Evolutionary conservation across 2,113 vertebrate species (phyloP), one percentile per base, ranked within the genome.

Genomic region (Salvelinus alpinus): DNA sequence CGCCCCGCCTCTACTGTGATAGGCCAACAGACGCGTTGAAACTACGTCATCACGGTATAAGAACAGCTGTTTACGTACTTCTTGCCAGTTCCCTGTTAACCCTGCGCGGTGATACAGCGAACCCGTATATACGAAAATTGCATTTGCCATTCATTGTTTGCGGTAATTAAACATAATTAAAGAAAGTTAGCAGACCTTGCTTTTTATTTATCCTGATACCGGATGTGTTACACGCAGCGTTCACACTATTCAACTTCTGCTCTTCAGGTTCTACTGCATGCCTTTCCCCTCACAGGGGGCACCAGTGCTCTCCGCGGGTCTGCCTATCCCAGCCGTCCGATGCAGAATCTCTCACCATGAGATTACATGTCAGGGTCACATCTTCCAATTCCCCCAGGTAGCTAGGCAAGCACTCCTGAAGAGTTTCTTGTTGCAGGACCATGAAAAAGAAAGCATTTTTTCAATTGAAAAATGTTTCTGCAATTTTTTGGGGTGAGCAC

Each of bases 331-430:
- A 57, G 3, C n/a, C 69, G 18, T 1, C 14, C 14, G 69, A 31
- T 31, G 18, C 22, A 71, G 24, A 71, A 80, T 22, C 18, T 1
- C 16, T n/a, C 71, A 77, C 70, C 68, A 81, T 65, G 27, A 78
- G 25, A 29, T 68, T 73, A 65, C 22, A 44, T 47, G 62, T 64
- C 74, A 73, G 75, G 81, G 80, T 82, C 74, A 51, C 24, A 66
- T 82, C 87, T 79, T 80, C 59, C 6, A 62, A 22, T 16, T 22
- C 7, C 59, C n/a, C n/a, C n/a, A 22, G 59, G n/a, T 62, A 24
- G 59, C 18, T 3, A 22, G 20, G 16, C n/a, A 62, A 54, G 51
- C 48, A 51, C 14, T 16, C 48, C 13, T 1, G 1, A 51, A 51
- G 3, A 51, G 11, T 51, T 51, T 51, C 12, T 60, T n/a, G 59